Percentiles rank a stretch among this genome's conserved stretches.
These are phyloP conservation scores for Polyploca ridens DNA, from an alignment of 2,888 invertebrate genomes.

Conservation along the genomic window DNA sequence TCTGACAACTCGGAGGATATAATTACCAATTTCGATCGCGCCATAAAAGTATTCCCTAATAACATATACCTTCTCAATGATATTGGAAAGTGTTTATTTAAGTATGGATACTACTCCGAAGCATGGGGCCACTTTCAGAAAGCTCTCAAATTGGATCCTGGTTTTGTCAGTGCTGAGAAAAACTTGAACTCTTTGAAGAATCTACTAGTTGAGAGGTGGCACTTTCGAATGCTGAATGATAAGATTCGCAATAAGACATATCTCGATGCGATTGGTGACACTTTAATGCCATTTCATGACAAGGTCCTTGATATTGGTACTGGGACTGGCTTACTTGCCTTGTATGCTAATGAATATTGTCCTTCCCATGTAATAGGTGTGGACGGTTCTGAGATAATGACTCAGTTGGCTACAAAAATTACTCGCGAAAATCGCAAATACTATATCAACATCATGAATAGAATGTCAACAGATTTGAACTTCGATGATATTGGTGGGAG, in stretches of 20 bases:
- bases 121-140: constrained; percentile 84
- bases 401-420: constrained; percentile 78
- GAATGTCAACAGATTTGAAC: constrained; percentile 84
- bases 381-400: constrained; percentile 87
- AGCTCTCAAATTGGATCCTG: constrained; percentile 76
- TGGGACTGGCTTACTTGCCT: constrained; percentile 90
- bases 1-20: constrained; percentile 58
- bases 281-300: constrained; percentile 70
- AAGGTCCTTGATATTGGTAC: constrained; percentile 90
- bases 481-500: constrained; percentile 67
- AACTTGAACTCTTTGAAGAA: constrained; percentile 88
- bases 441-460: constrained; percentile 74
- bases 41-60: constrained; percentile 54
- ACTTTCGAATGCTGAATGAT: constrained; percentile 93
- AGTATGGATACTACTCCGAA: constrained; percentile 81
- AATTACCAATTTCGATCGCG: constrained; percentile 60
- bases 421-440: constrained; percentile 79
- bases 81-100: constrained; percentile 72
- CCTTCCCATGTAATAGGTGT: constrained; percentile 86
- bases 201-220: constrained; percentile 90
- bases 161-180: constrained; percentile 85
- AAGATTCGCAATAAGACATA: constrained; percentile 87
- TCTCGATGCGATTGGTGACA: constrained; percentile 84
- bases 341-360: constrained; percentile 85
- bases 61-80: constrained; percentile 64